phyloP scores from a whole-genome alignment of 64 coral and sea anemone species.

The Montipora capricornis region DNA sequence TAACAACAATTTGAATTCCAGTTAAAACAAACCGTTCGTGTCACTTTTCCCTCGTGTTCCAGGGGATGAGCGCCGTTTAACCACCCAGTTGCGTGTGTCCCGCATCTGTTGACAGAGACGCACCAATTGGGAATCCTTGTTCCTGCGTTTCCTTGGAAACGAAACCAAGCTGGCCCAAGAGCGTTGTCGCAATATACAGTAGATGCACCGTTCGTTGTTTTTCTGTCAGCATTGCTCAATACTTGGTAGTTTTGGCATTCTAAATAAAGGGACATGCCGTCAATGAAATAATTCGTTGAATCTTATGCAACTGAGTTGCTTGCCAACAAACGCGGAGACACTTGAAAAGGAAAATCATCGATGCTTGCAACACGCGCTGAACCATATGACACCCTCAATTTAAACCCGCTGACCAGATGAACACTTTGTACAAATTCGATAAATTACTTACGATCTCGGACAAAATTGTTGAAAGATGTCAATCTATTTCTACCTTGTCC shows the following conservation, averaged over 20 bases:
- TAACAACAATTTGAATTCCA: not conserved
- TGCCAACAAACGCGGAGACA: too few species aligned
- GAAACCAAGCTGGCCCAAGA: not conserved
- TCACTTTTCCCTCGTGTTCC: slow-evolving; percentile 7
- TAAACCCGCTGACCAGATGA: too few species aligned
- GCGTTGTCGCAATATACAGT: not conserved
- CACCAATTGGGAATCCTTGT: not conserved
- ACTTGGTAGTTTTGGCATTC: slow-evolving; percentile 1
- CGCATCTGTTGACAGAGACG: not conserved
- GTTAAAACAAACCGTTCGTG: not conserved
- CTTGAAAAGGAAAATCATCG: too few species aligned
- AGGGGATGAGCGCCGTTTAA: not conserved
- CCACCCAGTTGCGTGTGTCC: not conserved
- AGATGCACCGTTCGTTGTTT: not conserved
- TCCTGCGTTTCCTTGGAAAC: not conserved
- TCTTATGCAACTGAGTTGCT: too few species aligned
- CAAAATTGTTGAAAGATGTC: too few species aligned
- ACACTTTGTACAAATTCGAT: too few species aligned
- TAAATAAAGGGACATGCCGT: not conserved
- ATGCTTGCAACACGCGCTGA: too few species aligned
- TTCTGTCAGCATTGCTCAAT: not conserved
- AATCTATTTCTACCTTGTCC: too few species aligned
- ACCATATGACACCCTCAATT: too few species aligned
- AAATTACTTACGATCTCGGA: too few species aligned
- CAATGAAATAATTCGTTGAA: too few species aligned